Conservation (phyloP, 1,140 invertebrate genomes). For the Lethrus apterus region DNA sequence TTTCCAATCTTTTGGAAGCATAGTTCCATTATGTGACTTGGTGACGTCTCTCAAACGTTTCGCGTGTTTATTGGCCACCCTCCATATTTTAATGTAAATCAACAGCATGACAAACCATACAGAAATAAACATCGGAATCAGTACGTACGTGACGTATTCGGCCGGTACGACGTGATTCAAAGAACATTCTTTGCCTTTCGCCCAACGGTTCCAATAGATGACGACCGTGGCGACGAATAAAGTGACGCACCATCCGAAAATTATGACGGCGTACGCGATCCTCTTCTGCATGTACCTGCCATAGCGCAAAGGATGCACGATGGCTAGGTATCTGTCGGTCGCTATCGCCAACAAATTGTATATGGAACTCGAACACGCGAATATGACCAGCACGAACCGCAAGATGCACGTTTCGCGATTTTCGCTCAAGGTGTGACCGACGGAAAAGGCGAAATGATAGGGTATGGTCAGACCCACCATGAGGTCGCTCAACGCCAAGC, state of each 20-base stretch:
- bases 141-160: conserved; percentile 55
- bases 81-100: conserved; percentile 67
- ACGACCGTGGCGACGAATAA: conserved; percentile 55
- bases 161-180: conserved; percentile 42
- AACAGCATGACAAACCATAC: conserved; percentile 64
- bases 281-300: conserved; percentile 58
- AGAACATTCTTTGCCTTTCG: conserved; percentile 33
- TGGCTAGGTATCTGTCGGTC: conserved; percentile 73
- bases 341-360: conserved; percentile 77
- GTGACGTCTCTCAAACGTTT: conserved; percentile 49
- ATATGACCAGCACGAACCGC: conserved; percentile 61
- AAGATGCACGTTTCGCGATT: conserved; percentile 53
- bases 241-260: conserved; percentile 54
- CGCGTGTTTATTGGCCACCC: conserved; percentile 59
- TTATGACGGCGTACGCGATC: conserved; percentile 51
- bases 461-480: conserved; percentile 64
- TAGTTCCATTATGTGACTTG: conserved; percentile 24
- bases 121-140: conserved; percentile 59
- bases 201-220: conserved; percentile 66
- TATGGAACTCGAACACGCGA: conserved; percentile 68
- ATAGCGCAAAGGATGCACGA: conserved; percentile 74
- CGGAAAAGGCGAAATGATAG: conserved; percentile 65
- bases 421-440: conserved; percentile 49
- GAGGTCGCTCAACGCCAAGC: conserved; percentile 64
- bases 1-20: conserved; percentile 50